Percentiles rank a stretch among this genome's conserved stretches.
Conservation (phyloP, 1,140 invertebrate species). For the Drosophila biarmipes region DNA sequence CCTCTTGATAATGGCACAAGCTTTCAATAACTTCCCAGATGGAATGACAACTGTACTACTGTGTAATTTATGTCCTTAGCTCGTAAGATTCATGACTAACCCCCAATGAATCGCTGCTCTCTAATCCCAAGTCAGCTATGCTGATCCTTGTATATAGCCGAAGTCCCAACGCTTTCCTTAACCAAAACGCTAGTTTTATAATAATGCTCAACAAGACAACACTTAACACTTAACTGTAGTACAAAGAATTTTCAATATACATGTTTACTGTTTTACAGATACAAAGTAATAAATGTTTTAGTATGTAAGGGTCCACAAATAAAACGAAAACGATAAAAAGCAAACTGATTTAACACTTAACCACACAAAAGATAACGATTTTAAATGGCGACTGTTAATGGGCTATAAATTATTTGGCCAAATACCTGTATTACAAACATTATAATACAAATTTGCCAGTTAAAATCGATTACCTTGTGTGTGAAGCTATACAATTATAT, state of each 20-base stretch:
- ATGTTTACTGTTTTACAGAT: constrained; percentile 55
- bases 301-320: constrained; percentile 61
- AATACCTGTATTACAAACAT: neutral
- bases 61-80: constrained; percentile 58
- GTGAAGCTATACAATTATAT: constrained; percentile 1
- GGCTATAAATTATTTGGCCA: neutral
- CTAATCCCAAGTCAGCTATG: constrained; percentile 20
- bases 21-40: constrained; percentile 5
- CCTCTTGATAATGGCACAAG: constrained; percentile 21
- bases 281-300: constrained; percentile 50
- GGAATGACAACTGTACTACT: constrained; percentile 23
- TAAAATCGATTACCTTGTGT: constrained; percentile 4
- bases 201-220: constrained; percentile 53
- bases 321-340: constrained; percentile 40
- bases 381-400: neutral
- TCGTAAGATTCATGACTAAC: constrained; percentile 48
- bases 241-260: constrained; percentile 65
- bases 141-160: constrained; percentile 56
- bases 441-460: neutral
- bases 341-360: constrained; percentile 39
- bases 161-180: constrained; percentile 69
- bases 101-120: constrained; percentile 7
- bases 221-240: constrained; percentile 67
- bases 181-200: constrained; percentile 70
- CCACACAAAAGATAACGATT: constrained; percentile 10